Base-by-base conservation (phyloP, 1,140 invertebrate species). In the Zaprionus kolodkinae region DNA sequence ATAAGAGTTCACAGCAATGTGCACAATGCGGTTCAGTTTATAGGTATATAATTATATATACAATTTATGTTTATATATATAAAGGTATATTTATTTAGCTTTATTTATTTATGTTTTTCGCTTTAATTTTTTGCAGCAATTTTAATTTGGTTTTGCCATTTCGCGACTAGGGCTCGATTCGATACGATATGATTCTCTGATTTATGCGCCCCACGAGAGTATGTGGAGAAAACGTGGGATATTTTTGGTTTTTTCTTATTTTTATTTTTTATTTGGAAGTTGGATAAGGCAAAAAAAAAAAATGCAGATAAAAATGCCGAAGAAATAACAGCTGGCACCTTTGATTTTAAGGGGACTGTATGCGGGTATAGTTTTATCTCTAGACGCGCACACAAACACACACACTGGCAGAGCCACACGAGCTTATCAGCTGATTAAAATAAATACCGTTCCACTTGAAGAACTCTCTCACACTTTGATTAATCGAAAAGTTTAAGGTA, bases 351-450 rank as follows among this genome's bases (percentile, higher is more conserved):
- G 17, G 45, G 17, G 3, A 7, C 17, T 9, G 40, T 38, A 17
- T 17, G 12, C 17, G 6, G 6, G 17, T 45, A 62, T 52, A 63
- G 72, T 70, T 74, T 74, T 70, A 74, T 70, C 72, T 69, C 55
- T 38, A 17, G 7, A 48, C 36, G n/a, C 54, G 57, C 52, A 56
- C 54, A 56, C 54, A 15, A 6, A 36, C 21, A 15, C 21, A 36
- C 21, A 21, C 30, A 15, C 25, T 13, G 35, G 35, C 33, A 43
- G 27, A 30, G 1, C 27, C 38, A 15, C 50, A 56, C 30, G 15
- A 56, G 74, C 77, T 79, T 79, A 79, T 79, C 77, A 76, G 64
- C 73, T 77, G 68, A 79, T 79, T 77, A 72, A 72, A 76, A 65
- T 67, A 67, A 78, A 78, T 69, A 60, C 35, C 33, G 60, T 54